Percentiles rank a stretch among this genome's conserved stretches.
These are phyloP conservation scores for Apamea sordens DNA, from an alignment of 2,888 invertebrate species.

Conservation along the genomic window DNA sequence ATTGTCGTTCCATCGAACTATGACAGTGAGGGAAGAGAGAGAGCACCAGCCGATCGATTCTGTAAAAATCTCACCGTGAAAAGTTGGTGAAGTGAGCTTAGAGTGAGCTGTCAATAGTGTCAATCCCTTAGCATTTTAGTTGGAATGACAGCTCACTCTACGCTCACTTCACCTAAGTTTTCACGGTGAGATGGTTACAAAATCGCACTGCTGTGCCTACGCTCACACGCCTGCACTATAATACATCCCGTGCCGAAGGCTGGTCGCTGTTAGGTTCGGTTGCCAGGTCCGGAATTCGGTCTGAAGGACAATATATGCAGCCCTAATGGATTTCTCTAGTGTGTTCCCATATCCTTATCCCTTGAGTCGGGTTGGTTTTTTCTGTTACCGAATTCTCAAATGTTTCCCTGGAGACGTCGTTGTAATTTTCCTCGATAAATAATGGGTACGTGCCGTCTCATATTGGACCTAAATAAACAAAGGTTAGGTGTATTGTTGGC, in stretches of 20 bases:
- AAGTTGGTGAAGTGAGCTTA: too few relatives aligned
- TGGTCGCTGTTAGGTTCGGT: background rate
- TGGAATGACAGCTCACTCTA: too few relatives aligned
- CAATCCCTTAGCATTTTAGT: too few relatives aligned
- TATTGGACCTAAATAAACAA: slow-evolving; percentile 35
- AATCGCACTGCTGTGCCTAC: too few relatives aligned
- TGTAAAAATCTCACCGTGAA: too few relatives aligned
- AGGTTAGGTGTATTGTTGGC: background rate
- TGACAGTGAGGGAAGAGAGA: too few relatives aligned
- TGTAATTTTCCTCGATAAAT: slow-evolving; percentile 27
- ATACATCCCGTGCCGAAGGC: background rate
- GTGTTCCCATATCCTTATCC: background rate
- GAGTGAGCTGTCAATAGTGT: too few relatives aligned
- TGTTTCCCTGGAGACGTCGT: background rate
- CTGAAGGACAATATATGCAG: background rate
- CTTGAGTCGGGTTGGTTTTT: slow-evolving; percentile 18
- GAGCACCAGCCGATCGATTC: too few relatives aligned
- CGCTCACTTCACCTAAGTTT: too few relatives aligned
- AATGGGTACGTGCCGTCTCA: slow-evolving; percentile 6
- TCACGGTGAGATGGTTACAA: too few relatives aligned
- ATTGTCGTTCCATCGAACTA: too few relatives aligned
- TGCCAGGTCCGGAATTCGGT: background rate
- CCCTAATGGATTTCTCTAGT: slow-evolving; percentile 4
- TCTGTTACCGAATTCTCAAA: slow-evolving; percentile 6
- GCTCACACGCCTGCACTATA: background rate